Evolutionary conservation across 2,113 vertebrate genomes (phyloP).

Genomic region (Cinclus cinclus): DNA sequence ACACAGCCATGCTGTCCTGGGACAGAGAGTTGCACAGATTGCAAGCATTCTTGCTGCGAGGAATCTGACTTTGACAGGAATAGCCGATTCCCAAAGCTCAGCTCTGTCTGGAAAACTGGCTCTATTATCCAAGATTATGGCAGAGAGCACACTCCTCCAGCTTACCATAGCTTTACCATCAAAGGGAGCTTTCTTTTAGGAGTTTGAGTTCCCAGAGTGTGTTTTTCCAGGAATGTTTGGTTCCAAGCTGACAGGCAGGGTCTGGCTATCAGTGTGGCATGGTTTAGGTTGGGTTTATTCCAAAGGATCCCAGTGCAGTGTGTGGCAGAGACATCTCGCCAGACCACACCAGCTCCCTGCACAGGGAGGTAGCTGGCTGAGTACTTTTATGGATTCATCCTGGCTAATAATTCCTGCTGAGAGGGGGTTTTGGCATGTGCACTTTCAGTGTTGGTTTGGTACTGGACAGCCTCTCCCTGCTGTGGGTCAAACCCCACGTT

Average conservation of each 20-base stretch:
- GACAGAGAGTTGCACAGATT: background rate
- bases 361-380: background rate
- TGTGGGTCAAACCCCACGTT: background rate
- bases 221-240: background rate
- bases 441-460: background rate
- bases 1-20: slow-evolving; percentile 39
- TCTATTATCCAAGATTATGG: background rate
- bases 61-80: slow-evolving; percentile 46
- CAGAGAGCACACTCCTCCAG: background rate
- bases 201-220: background rate
- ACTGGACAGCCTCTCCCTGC: background rate
- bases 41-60: slow-evolving; percentile 58
- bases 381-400: background rate
- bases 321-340: background rate
- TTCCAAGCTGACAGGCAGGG: background rate
- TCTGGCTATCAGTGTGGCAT: fast-evolving
- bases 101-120: slow-evolving; percentile 38
- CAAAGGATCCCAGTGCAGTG: fast-evolving
- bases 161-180: background rate
- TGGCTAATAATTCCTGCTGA: background rate
- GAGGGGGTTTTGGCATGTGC: background rate
- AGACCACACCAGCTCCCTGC: background rate
- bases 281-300: background rate
- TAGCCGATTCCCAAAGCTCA: slow-evolving; percentile 37
- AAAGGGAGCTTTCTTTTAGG: slow-evolving; percentile 24